Evolutionary conservation across 2,113 vertebrate species (phyloP), one percentile per base, ranked within the genome.

Genomic region (Peucedramus taeniatus): DNA sequence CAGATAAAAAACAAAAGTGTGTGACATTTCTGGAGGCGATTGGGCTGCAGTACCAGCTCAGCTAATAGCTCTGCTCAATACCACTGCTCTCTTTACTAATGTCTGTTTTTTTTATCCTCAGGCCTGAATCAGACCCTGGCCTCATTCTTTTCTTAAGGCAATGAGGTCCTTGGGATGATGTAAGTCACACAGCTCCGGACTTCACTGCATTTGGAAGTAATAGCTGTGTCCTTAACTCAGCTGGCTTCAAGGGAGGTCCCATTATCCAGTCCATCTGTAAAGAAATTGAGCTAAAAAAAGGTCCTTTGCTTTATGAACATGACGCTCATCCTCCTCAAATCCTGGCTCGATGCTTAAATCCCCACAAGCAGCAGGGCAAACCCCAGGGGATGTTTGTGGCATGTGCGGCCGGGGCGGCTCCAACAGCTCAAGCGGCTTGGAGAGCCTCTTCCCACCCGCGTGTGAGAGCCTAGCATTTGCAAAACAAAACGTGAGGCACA

Each of bases 191-290:
- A 77, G 19, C 45, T 63, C 24, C 51, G 59, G 60, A 40, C 49
- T 61, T 64, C 66, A 63, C 60, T 90, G 85, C 92, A 86, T 88
- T 97, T 80, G 56, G 56, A 93, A 94, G 63, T 90, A 96, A 92
- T 78, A 96, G 69, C 71, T 49, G 44, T 17, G 39, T 72, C 79
- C 64, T 83, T 83, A 89, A 75, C 59, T 75, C 68, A 70, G 64
- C 13, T 0, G 3, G 35, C 92, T 86, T 95, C 64, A 54, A 77
- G 87, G 76, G 75, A 88, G 76, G 68, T 80, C 83, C 64, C 63
- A 77, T 94, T 93, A 91, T 83, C 76, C 78, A 86, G 60, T 40
- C 76, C 76, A 92, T 47, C 83, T 40, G 12, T 92, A 91, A 83
- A 90, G 68, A 83, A 83, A 83, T 2, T 2, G 60, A 90, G 68